phyloP scores from a whole-genome alignment of 2,113 vertebrate genomes.

The Callionymus lyra region DNA sequence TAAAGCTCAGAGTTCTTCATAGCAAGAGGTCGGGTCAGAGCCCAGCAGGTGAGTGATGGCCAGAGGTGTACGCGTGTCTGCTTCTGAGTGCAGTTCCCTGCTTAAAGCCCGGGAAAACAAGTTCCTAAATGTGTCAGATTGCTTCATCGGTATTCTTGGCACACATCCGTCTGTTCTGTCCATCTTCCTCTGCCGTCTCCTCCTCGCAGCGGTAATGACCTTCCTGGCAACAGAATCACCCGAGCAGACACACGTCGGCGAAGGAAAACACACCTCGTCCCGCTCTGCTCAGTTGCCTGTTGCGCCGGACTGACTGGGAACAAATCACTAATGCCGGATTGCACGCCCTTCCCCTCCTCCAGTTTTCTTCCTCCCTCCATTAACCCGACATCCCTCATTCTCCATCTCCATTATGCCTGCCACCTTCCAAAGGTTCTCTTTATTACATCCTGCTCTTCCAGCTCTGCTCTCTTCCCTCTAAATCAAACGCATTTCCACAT shows the following conservation, averaged over 20 bases:
- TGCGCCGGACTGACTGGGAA: slow-evolving; percentile 25
- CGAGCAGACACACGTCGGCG: slow-evolving; percentile 17
- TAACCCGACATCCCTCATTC: slow-evolving; percentile 43
- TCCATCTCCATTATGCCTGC: slow-evolving; percentile 45
- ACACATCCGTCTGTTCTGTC: slow-evolving; percentile 39
- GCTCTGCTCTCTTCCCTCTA: slow-evolving; percentile 6
- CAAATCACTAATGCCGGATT: slow-evolving; percentile 38
- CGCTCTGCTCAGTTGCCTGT: slow-evolving; percentile 26
- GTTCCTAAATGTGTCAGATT: slow-evolving; percentile 42
- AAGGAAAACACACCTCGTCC: slow-evolving; percentile 14
- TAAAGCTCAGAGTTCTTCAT: slow-evolving; percentile 13
- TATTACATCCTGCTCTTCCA: slow-evolving; percentile 31
- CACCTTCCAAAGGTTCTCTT: slow-evolving; percentile 37
- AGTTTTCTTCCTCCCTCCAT: slow-evolving; percentile 40
- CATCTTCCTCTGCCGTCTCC: slow-evolving; percentile 35
- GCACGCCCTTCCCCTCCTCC: slow-evolving; percentile 25
- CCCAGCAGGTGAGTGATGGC: slow-evolving; percentile 45
- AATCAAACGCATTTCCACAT: no score
- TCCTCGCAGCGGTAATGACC: slow-evolving; percentile 54
- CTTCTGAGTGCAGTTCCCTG: slow-evolving; percentile 19
- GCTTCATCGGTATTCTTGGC: slow-evolving; percentile 58
- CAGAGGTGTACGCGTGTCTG: slow-evolving; percentile 12
- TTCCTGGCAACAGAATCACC: slow-evolving; percentile 25
- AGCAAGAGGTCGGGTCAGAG: slow-evolving; percentile 36
- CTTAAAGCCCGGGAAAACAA: slow-evolving; percentile 45